These are phyloP conservation scores for Etheostoma spectabile DNA, from an alignment of 2,113 vertebrate species.

Conservation along the genomic window DNA sequence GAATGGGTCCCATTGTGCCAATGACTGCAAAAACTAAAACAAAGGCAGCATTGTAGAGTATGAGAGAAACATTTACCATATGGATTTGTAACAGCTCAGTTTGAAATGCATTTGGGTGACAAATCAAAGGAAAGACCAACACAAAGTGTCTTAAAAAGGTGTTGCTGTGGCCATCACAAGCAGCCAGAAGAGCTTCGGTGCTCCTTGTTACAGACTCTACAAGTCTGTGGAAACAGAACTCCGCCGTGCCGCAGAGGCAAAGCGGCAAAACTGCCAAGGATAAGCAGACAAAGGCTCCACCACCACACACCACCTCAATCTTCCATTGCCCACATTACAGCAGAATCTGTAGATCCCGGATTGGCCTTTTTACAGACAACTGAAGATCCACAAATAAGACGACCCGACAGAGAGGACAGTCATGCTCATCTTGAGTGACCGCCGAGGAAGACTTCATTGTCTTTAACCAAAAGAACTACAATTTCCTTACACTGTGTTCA, in stretches of 20 bases:
- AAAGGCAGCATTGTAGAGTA: background rate
- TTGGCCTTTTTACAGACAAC: no score
- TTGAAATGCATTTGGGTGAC: slow-evolving; percentile 23
- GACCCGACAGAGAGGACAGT: no score
- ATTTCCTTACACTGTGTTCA: background rate
- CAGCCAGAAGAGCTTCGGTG: background rate
- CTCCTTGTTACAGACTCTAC: background rate
- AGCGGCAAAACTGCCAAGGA: background rate
- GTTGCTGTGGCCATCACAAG: background rate
- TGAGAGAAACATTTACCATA: slow-evolving; percentile 22
- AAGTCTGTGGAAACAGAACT: background rate
- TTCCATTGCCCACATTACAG: no score
- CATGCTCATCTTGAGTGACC: no score
- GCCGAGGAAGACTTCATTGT: no score
- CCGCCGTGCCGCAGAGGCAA: no score
- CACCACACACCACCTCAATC: no score
- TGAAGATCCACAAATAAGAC: no score
- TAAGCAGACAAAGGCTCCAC: background rate
- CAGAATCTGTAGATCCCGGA: no score
- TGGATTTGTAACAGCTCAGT: slow-evolving; percentile 14
- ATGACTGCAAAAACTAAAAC: slow-evolving; percentile 12
- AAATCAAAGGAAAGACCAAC: background rate
- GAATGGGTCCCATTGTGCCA: slow-evolving; percentile 4
- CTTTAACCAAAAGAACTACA: background rate
- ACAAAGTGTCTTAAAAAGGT: background rate